Evolutionary conservation across 2,113 vertebrate species (phyloP).

Genomic region (Hymenochirus boettgeri): DNA sequence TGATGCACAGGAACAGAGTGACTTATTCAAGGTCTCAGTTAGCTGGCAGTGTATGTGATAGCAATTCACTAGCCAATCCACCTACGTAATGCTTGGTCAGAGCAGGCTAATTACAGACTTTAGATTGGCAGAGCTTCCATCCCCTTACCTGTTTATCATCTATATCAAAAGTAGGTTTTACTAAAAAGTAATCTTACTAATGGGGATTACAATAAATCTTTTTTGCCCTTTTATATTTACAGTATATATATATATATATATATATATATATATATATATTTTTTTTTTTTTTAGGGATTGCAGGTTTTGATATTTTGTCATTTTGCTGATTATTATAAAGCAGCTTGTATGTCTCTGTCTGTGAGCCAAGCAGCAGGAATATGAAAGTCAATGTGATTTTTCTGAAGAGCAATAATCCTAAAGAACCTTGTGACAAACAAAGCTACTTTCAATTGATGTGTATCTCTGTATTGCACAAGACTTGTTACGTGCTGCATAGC

Average conservation of each 20-base stretch:
- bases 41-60: slow-evolving; percentile 2
- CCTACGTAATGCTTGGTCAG: slow-evolving; percentile 30
- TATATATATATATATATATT: no score
- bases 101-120: slow-evolving; percentile 23
- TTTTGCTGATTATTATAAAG: slow-evolving; percentile 28
- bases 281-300: no score
- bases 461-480: slow-evolving; percentile 36
- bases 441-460: slow-evolving; percentile 45
- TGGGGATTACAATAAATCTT: slow-evolving; percentile 37
- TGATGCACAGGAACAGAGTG: slow-evolving; percentile 13
- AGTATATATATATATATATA: no score
- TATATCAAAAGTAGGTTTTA: slow-evolving; percentile 20
- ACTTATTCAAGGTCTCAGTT: background rate
- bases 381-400: slow-evolving; percentile 45
- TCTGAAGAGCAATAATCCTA: slow-evolving; percentile 33
- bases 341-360: slow-evolving; percentile 30
- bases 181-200: slow-evolving; percentile 37
- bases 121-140: no score
- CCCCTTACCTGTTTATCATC: slow-evolving; percentile 14
- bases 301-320: slow-evolving; percentile 25
- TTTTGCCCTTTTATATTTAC: slow-evolving; percentile 11
- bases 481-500: slow-evolving; percentile 34
- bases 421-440: slow-evolving; percentile 45
- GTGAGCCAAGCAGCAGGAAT: slow-evolving; percentile 40
- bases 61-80: slow-evolving; percentile 24